phyloP scores from a whole-genome alignment of 2,797 vertebrate genomes.

The Fratercula arctica region DNA sequence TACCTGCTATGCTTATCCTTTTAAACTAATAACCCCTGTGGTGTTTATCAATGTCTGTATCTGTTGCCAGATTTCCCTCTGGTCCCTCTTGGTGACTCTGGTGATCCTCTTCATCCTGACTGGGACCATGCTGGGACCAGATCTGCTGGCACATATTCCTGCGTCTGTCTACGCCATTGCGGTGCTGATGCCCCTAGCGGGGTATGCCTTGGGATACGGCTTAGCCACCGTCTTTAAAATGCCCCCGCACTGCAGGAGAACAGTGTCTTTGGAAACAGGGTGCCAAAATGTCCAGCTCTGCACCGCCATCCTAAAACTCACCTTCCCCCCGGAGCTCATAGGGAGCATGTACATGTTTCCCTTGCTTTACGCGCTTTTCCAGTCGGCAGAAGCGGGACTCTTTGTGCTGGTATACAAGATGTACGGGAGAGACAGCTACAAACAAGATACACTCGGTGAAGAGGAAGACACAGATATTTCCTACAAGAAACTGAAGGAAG shows the following conservation, averaged over 20 bases:
- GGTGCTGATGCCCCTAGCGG: constrained; percentile 91
- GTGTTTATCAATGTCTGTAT: background rate
- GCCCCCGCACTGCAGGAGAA: constrained; percentile 87
- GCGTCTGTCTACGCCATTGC: constrained; percentile 90
- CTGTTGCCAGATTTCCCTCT: constrained; percentile 87
- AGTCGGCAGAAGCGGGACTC: constrained; percentile 91
- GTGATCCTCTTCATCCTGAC: constrained; percentile 95
- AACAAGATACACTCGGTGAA: constrained; percentile 79
- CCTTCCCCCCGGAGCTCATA: constrained; percentile 90
- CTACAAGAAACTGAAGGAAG: constrained; percentile 91
- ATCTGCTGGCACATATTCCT: constrained; percentile 89
- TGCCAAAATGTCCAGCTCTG: constrained; percentile 99
- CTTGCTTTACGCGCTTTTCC: constrained; percentile 94
- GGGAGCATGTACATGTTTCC: constrained; percentile 98
- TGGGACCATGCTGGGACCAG: constrained; percentile 92
- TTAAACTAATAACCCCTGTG: background rate
- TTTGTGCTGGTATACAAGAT: constrained; percentile 91
- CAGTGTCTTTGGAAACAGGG: constrained; percentile 93
- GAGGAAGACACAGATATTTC: constrained; percentile 88
- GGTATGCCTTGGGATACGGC: constrained; percentile 91
- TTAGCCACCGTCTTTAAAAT: constrained; percentile 88
- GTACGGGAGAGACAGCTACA: constrained; percentile 86
- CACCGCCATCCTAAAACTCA: constrained; percentile 95
- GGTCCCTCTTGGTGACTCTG: constrained; percentile 92
- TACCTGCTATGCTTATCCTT: background rate